phyloP scores from a whole-genome alignment of 2,888 invertebrate species.

The Gymnoscelis rufifasciata region DNA sequence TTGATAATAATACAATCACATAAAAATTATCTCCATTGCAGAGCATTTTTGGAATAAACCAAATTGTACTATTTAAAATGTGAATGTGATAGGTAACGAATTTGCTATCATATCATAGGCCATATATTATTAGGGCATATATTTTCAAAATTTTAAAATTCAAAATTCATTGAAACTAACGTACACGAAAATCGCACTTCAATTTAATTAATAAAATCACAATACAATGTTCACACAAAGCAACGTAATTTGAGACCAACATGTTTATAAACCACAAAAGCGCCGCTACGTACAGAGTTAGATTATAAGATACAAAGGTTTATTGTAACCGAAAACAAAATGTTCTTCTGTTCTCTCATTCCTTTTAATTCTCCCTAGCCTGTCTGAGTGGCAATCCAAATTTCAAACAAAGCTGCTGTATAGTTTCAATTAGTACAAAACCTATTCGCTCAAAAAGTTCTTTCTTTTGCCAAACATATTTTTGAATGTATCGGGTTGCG shows the following conservation, averaged over 20 bases:
- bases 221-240: slow-evolving; percentile 25
- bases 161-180: slow-evolving; percentile 1
- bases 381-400: slow-evolving; percentile 56
- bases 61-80: no score
- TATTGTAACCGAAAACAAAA: slow-evolving; percentile 64
- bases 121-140: no score
- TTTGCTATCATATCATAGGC: no score
- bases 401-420: slow-evolving; percentile 55
- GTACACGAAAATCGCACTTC: slow-evolving; percentile 9
- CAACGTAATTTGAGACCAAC: slow-evolving; percentile 29
- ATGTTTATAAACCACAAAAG: slow-evolving; percentile 43
- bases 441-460: slow-evolving; percentile 31
- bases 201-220: slow-evolving; percentile 24
- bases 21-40: no score
- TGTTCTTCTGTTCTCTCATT: slow-evolving; percentile 50
- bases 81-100: no score
- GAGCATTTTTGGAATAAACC: no score
- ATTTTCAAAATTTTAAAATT: no score
- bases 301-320: slow-evolving; percentile 54
- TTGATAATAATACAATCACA: no score
- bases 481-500: slow-evolving; percentile 19
- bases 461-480: slow-evolving; percentile 34
- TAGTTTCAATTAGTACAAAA: slow-evolving; percentile 65
- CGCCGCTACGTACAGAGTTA: slow-evolving; percentile 49
- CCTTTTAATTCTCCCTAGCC: slow-evolving; percentile 57